These are phyloP conservation scores for Gulo gulo DNA, from an alignment of 2,113 vertebrate genomes.

Conservation along the genomic window DNA sequence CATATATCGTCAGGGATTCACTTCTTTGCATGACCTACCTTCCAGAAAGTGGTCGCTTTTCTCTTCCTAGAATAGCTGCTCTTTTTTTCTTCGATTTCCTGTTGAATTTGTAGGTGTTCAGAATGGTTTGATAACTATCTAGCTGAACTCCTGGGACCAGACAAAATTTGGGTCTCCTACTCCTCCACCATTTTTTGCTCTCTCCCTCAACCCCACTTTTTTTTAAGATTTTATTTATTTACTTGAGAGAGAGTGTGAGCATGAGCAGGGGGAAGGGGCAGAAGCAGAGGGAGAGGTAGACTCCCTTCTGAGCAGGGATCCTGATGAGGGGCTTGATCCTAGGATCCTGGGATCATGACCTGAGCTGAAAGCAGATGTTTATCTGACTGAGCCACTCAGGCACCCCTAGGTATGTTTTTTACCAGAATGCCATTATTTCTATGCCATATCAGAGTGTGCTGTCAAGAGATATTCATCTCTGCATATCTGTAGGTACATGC, in stretches of 20 bases:
- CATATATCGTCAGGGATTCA: too few relatives aligned
- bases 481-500: background rate
- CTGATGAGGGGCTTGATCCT: background rate
- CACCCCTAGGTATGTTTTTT: background rate
- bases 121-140: too few relatives aligned
- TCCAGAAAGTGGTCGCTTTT: too few relatives aligned
- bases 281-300: background rate
- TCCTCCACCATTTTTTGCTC: too few relatives aligned
- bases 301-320: background rate
- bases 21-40: too few relatives aligned
- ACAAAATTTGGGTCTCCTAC: too few relatives aligned
- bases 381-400: background rate
- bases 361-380: background rate
- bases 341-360: background rate
- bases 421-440: background rate
- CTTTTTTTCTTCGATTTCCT: too few relatives aligned
- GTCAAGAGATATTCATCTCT: background rate
- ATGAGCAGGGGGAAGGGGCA: background rate
- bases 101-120: too few relatives aligned
- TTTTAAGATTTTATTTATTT: background rate
- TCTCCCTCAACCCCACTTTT: too few relatives aligned
- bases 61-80: too few relatives aligned
- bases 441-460: background rate
- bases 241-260: background rate
- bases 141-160: too few relatives aligned